Evolutionary conservation across 2,113 vertebrate genomes (phyloP).

Genomic region (Calyptommatus sinebrachiatus): DNA sequence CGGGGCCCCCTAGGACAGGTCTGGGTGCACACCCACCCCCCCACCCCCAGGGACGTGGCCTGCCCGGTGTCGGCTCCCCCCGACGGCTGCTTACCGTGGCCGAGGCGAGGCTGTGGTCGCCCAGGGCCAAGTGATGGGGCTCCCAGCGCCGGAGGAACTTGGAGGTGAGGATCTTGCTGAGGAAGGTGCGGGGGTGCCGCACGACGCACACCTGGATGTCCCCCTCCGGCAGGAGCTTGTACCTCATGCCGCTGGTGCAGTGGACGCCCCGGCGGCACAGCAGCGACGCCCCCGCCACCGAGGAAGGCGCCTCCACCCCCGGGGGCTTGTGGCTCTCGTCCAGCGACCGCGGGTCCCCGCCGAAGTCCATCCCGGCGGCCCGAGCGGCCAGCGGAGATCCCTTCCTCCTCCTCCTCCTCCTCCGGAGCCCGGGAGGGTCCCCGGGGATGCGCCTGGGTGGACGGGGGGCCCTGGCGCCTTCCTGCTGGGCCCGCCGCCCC

Average conservation of each 20-base stretch:
- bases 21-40: background rate
- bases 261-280: constrained; percentile 85
- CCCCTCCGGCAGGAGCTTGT: constrained; percentile 96
- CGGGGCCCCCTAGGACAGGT: too few species aligned
- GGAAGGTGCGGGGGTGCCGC: constrained; percentile 94
- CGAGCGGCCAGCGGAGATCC: constrained; percentile 76
- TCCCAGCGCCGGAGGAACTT: constrained; percentile 96
- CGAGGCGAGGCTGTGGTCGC: constrained; percentile 89
- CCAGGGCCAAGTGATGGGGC: constrained; percentile 92
- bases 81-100: constrained; percentile 83
- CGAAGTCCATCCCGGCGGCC: constrained; percentile 84
- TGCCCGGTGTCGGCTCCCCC: too few species aligned
- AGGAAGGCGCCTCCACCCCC: constrained; percentile 75
- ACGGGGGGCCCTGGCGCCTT: background rate
- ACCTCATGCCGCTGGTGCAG: constrained; percentile 89
- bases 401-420: constrained; percentile 74
- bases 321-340: constrained; percentile 81
- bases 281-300: constrained; percentile 81
- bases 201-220: constrained; percentile 98
- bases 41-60: background rate
- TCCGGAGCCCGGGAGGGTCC: constrained; percentile 75
- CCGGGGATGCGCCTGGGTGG: constrained; percentile 44
- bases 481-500: too few species aligned
- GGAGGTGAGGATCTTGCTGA: constrained; percentile 98
- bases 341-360: constrained; percentile 66